phyloP scores from a whole-genome alignment of 1,140 invertebrate genomes.

The Brachionus calyciflorus region DNA sequence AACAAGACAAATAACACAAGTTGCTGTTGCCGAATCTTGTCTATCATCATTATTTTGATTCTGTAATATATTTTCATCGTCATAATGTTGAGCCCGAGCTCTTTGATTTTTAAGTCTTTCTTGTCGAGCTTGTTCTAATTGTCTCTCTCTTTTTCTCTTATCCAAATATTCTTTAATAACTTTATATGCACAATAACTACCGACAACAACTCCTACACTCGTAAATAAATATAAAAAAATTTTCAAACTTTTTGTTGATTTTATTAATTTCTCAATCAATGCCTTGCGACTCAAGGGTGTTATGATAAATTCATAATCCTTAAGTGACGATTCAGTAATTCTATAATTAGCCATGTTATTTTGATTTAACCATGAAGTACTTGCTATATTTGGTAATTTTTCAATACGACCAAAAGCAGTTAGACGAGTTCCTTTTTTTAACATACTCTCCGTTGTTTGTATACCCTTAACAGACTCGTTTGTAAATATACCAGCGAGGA shows the following conservation, averaged over 20 bases:
- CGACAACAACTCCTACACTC: neutral
- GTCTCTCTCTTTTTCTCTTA: neutral
- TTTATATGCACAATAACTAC: conserved; percentile 18
- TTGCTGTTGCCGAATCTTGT: neutral
- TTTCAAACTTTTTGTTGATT: neutral
- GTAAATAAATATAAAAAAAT: conserved; percentile 5
- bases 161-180: conserved; percentile 12
- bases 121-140: conserved; percentile 23
- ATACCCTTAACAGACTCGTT: conserved; percentile 12
- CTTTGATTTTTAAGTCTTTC: conserved; percentile 16
- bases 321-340: neutral
- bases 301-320: conserved; percentile 10
- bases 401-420: conserved; percentile 41
- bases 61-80: neutral
- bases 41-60: conserved; percentile 1
- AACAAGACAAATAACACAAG: conserved; percentile 30
- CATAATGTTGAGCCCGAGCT: conserved; percentile 16
- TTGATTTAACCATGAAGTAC: neutral
- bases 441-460: conserved; percentile 22
- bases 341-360: neutral
- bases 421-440: neutral
- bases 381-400: neutral
- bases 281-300: neutral
- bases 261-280: neutral
- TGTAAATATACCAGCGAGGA: neutral